Evolutionary conservation across 2,888 invertebrate species (phyloP), one percentile per base, ranked within the genome.

Genomic region (Pammene aurita): DNA sequence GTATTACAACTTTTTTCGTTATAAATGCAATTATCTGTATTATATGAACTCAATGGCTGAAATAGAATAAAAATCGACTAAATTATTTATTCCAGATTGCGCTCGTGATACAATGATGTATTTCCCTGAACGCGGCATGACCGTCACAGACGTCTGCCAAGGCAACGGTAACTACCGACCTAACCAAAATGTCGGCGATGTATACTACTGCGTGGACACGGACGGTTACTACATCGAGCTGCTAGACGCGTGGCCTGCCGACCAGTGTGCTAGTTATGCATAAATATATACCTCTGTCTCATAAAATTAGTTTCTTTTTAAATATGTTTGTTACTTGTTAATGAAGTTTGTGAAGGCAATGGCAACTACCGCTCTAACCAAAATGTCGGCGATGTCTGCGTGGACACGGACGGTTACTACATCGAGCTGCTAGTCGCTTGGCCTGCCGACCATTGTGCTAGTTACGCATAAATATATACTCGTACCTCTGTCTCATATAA

Each of bases 301-400:
- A 26, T 26, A 26, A 1, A 2, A 26, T 26, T 26, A 2, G 26
- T 26, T 26, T 26, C 26, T 26, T 26, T 26, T 26, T 26, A 1
- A 26, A 2, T 26, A 4, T 26, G 26, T 26, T 26, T 26, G 26
- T 26, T 26, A 26, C 26, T 26, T 26, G 26, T 26, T 26, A 26
- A 1, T 26, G 26, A 1, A 26, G 26, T 26, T 26, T 26, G 26
- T 4, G 4, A 26, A 4, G 26, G 1, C 4, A 26, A 26, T 79
- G 95, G 95, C 55, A 94, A 94, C 88, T 95, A 95, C 79, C 81
- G 85, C 34, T 78, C 86, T 13, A 79, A 87, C 71, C 95, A 95
- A 83, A 87, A 87, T 69, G 89, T 90, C 38, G 93, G 93, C 14
- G 89, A 90, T 62, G 82, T 85, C 83, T 95, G 95, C 77, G 94